Evolutionary conservation across 2,888 invertebrate species (phyloP), one percentile per base, ranked within the genome.

Genomic region (Lycia hirtaria): DNA sequence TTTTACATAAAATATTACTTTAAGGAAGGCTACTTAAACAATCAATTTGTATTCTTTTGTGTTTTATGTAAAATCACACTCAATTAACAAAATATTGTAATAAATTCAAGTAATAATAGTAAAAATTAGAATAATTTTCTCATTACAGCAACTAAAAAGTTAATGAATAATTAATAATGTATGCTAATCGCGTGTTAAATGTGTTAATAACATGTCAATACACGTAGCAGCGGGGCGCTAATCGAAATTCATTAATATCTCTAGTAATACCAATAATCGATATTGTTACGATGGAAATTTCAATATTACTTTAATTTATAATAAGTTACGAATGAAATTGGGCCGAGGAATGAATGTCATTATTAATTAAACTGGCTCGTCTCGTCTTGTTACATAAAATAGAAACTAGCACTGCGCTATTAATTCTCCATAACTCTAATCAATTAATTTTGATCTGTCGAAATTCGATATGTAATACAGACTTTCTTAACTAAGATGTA

Each of bases 91-190:
- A 30, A 12, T 24, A 44, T 44, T 50, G 37, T 30, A 28, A 50
- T 44, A 20, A 49, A 35, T 26, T 12, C 14, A 30, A 28, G 33
- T 41, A 55, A 49, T 49, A 15, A 48, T 0, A 17, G 10, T 19
- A 7, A 38, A 10, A 15, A 56, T 56, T 45, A 33, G 14, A 51
- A 56, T 56, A 51, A 51, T 51, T 51, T 19, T 6, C 26, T 40
- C 45, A 26, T 50, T 40, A 33, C 35, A n/a, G 4, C 20, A 28
- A 7, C 43, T 15, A 47, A 14, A 15, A 22, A 22, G 19, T 14
- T 50, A 40, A 56, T 56, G 44, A 50, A 56, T 50, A 33, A 33
- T 56, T 51, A 56, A 47, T 22, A 22, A 51, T 44, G 30, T 28
- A 38, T 57, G 32, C 1, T 37, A 45, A 56, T 28, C 12, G 24